Evolutionary conservation across 1,140 invertebrate species (phyloP).

Genomic region (Euura lappo): DNA sequence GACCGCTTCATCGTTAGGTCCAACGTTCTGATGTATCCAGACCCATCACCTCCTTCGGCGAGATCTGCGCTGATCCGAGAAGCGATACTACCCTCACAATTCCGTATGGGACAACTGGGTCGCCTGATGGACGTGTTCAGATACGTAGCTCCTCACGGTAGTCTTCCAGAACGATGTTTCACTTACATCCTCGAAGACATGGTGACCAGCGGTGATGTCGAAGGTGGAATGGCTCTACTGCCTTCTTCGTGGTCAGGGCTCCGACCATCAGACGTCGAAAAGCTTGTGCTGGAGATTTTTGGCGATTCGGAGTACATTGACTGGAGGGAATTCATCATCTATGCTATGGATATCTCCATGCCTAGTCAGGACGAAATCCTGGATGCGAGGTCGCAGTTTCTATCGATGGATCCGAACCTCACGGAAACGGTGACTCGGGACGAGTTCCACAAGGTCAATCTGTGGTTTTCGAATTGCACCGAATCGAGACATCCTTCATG

Average conservation of each 20-base stretch:
- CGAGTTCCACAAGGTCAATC: slow-evolving; percentile 46
- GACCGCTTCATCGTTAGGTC: slow-evolving; percentile 57
- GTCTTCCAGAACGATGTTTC: slow-evolving; percentile 58
- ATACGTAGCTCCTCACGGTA: slow-evolving; percentile 62
- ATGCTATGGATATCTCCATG: slow-evolving; percentile 60
- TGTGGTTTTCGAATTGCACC: slow-evolving; percentile 61
- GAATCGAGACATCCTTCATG: not conserved
- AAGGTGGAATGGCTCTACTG: slow-evolving; percentile 55
- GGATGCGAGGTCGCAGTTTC: slow-evolving; percentile 52
- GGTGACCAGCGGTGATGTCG: slow-evolving; percentile 51
- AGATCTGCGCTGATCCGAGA: slow-evolving; percentile 37
- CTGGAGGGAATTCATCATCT: slow-evolving; percentile 69
- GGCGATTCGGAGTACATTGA: slow-evolving; percentile 60
- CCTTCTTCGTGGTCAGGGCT: slow-evolving; percentile 62
- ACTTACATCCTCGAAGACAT: slow-evolving; percentile 66
- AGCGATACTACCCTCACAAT: slow-evolving; percentile 37
- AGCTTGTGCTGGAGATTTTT: slow-evolving; percentile 58
- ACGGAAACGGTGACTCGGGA: slow-evolving; percentile 53
- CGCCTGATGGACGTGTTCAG: slow-evolving; percentile 58
- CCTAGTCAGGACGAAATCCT: slow-evolving; percentile 62
- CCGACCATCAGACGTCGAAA: slow-evolving; percentile 54
- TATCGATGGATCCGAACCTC: slow-evolving; percentile 51
- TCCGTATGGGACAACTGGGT: slow-evolving; percentile 61
- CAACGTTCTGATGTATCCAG: slow-evolving; percentile 50
- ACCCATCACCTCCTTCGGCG: slow-evolving; percentile 17